These are phyloP conservation scores for Cheirogaleus major DNA, from an alignment of 2,797 vertebrate genomes.

Conservation along the genomic window DNA sequence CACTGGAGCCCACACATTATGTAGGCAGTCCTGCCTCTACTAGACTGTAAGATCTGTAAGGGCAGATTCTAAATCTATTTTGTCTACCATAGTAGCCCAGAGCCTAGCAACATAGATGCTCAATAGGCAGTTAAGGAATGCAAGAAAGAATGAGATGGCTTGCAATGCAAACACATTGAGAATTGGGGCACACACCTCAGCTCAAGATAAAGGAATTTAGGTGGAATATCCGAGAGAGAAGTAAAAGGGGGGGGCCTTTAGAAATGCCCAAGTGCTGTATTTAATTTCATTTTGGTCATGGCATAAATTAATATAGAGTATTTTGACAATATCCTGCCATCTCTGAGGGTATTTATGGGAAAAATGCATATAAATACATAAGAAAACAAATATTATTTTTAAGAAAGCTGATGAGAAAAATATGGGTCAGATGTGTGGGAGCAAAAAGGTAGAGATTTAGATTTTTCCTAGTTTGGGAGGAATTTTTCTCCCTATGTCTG, in stretches of 20 bases:
- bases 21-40: not conserved
- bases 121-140: accelerated
- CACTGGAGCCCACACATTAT: too few relatives aligned
- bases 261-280: not conserved
- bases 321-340: not conserved
- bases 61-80: not conserved
- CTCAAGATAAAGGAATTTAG: not conserved
- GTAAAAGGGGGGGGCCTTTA: not conserved
- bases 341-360: not conserved
- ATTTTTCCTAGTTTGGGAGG: not conserved
- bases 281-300: not conserved
- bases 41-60: not conserved
- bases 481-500: not conserved
- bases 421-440: not conserved
- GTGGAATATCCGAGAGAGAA: not conserved
- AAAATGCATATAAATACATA: not conserved
- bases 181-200: accelerated
- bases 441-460: not conserved
- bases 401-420: not conserved
- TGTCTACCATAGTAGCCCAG: too few relatives aligned
- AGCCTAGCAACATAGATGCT: not conserved
- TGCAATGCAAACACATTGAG: accelerated
- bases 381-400: not conserved
- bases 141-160: not conserved
- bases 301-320: not conserved